Evolutionary conservation across 2,797 vertebrate genomes (phyloP).

Genomic region (Melanotaenia boesemani): DNA sequence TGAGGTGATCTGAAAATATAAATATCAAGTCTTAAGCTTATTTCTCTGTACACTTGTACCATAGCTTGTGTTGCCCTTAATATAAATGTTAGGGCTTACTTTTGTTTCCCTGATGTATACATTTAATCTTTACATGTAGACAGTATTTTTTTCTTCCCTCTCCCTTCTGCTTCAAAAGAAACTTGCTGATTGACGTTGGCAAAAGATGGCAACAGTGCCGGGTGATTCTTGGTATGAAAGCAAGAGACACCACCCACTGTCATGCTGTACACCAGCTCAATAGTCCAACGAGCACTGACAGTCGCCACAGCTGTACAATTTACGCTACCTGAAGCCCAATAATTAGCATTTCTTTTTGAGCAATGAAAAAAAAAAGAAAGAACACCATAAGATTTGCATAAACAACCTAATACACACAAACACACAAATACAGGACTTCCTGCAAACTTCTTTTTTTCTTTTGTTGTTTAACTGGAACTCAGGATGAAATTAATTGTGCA

Average conservation of each 20-base stretch:
- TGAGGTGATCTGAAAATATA: constrained; percentile 61
- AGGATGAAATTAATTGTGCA: constrained; percentile 81
- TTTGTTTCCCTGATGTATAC: background rate
- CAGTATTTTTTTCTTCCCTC: background rate
- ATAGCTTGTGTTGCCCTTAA: constrained; percentile 6
- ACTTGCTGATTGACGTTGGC: constrained; percentile 70
- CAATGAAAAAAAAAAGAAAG: constrained; percentile 48
- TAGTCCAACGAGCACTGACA: constrained; percentile 87
- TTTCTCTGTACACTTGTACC: constrained; percentile 6
- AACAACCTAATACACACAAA: constrained; percentile 22
- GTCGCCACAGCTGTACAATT: constrained; percentile 89
- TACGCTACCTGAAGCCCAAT: constrained; percentile 91
- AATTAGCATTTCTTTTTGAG: constrained; percentile 88
- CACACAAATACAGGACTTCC: constrained; percentile 63
- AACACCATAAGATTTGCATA: constrained; percentile 41
- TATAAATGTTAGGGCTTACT: constrained; percentile 11
- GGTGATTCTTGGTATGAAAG: constrained; percentile 63
- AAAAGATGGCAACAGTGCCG: constrained; percentile 60
- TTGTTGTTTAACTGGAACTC: constrained; percentile 58
- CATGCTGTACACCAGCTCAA: constrained; percentile 86
- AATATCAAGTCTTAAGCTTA: constrained; percentile 41
- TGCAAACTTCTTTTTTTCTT: constrained; percentile 59
- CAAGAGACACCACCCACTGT: constrained; percentile 84
- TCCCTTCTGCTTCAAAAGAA: constrained; percentile 36
- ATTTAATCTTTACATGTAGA: background rate